Percentiles rank a stretch among this genome's conserved stretches.
These are phyloP conservation scores for Gambusia affinis DNA, from an alignment of 2,113 vertebrate species.

Conservation along the genomic window DNA sequence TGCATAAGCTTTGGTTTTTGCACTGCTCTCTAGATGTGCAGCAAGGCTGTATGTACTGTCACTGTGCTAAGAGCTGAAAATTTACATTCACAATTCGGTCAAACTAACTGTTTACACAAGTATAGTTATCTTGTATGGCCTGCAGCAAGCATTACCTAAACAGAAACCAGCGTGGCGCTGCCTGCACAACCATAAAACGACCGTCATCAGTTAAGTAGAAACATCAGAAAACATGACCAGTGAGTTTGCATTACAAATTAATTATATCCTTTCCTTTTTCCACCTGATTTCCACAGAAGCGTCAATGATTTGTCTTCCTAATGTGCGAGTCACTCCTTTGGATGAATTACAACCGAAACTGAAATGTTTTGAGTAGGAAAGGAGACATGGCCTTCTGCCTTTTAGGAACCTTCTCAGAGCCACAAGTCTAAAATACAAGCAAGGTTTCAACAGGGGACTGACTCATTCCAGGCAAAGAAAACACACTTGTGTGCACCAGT, in stretches of 20 bases:
- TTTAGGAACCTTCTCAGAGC: slow-evolving; percentile 33
- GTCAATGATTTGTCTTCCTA: slow-evolving; percentile 15
- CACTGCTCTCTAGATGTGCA: slow-evolving; percentile 17
- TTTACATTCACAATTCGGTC: slow-evolving; percentile 30
- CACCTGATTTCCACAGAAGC: slow-evolving; percentile 20
- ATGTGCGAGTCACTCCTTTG: slow-evolving; percentile 21
- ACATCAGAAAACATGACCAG: neutral
- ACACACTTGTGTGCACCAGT: slow-evolving; percentile 49
- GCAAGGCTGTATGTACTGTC: slow-evolving; percentile 16
- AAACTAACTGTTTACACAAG: slow-evolving; percentile 17
- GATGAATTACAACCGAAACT: slow-evolving; percentile 25
- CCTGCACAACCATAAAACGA: slow-evolving; percentile 1
- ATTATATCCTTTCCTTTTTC: slow-evolving; percentile 2
- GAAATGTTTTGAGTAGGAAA: slow-evolving; percentile 18
- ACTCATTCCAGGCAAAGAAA: slow-evolving; percentile 34
- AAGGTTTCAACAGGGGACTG: slow-evolving; percentile 26
- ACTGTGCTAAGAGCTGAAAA: slow-evolving; percentile 25
- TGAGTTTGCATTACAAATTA: neutral
- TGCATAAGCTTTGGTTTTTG: slow-evolving; percentile 15
- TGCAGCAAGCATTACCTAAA: slow-evolving; percentile 4
- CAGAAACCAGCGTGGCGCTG: slow-evolving; percentile 6
- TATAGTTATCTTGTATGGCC: slow-evolving; percentile 13
- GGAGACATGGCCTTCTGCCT: slow-evolving; percentile 16
- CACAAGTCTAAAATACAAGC: slow-evolving; percentile 37
- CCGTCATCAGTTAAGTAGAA: slow-evolving; percentile 20